Evolutionary conservation across 2,113 vertebrate species (phyloP).

Genomic region (Sarotherodon lohbergeri): DNA sequence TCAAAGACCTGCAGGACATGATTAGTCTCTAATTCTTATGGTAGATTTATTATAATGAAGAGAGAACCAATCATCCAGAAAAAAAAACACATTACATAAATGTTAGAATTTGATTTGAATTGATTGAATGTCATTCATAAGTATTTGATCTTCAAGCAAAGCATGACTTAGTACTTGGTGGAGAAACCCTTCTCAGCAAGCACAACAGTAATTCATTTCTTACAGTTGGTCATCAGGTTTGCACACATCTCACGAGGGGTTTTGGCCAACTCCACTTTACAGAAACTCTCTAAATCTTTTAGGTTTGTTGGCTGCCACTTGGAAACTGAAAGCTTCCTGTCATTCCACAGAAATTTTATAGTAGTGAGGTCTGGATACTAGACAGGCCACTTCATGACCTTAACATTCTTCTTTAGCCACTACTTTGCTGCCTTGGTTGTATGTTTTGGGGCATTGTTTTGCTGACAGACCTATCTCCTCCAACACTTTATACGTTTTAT

Average conservation of each 20-base stretch:
- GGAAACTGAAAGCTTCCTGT: background rate
- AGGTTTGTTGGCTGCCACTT: background rate
- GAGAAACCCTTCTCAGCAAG: background rate
- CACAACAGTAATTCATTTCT: background rate
- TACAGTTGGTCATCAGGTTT: background rate
- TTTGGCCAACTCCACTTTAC: accelerated
- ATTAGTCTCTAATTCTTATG: background rate
- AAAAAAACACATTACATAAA: background rate
- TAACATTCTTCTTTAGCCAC: background rate
- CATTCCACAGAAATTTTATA: background rate
- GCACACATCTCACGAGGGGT: background rate
- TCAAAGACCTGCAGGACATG: background rate
- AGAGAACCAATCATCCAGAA: background rate
- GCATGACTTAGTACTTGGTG: background rate
- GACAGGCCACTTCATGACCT: background rate
- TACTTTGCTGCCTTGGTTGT: background rate
- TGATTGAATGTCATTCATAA: accelerated
- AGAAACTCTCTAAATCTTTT: background rate
- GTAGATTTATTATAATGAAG: background rate
- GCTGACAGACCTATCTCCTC: background rate
- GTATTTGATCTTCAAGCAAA: background rate
- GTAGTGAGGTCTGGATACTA: background rate
- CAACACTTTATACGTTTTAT: background rate
- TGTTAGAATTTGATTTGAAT: accelerated
- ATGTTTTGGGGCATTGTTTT: background rate